Percentiles rank a stretch among this genome's conserved stretches.
Conservation (phyloP, 2,888 invertebrate species). For the Caenorhabditis sp. region DNA sequence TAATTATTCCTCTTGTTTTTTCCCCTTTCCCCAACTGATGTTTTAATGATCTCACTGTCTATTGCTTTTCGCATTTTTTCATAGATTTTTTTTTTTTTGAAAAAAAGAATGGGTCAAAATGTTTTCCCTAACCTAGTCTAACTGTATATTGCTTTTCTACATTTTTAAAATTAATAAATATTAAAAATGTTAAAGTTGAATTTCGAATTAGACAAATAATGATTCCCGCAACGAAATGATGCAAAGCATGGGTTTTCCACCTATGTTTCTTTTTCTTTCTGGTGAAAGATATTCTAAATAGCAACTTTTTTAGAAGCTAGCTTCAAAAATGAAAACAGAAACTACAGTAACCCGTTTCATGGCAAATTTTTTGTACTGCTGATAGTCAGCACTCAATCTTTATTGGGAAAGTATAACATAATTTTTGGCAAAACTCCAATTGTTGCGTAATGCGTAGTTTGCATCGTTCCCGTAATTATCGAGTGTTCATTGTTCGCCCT, state of each 20-base stretch:
- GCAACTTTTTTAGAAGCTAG: too few species aligned
- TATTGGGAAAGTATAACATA: too few species aligned
- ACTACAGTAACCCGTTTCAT: not conserved
- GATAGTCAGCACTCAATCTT: too few species aligned
- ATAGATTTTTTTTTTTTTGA: not conserved
- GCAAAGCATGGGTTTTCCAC: too few species aligned
- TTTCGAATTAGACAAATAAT: too few species aligned
- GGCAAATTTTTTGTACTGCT: not conserved
- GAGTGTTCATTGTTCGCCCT: not conserved
- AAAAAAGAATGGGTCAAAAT: not conserved
- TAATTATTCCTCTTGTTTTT: conserved; percentile 2
- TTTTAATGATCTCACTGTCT: conserved; percentile 11
- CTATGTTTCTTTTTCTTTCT: too few species aligned
- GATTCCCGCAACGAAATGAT: too few species aligned
- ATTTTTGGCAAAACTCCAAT: too few species aligned
- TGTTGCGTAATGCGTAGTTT: too few species aligned
- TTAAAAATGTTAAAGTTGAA: too few species aligned
- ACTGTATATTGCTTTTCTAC: conserved; percentile 3
- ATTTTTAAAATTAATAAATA: not conserved
- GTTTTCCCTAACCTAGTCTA: conserved; percentile 2
- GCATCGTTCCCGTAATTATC: too few species aligned
- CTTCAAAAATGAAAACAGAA: not conserved
- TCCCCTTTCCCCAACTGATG: not conserved
- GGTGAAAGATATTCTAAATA: too few species aligned
- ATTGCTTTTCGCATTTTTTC: not conserved